Base-by-base conservation (phyloP, 2,113 vertebrate genomes). In the Ictalurus punctatus region DNA sequence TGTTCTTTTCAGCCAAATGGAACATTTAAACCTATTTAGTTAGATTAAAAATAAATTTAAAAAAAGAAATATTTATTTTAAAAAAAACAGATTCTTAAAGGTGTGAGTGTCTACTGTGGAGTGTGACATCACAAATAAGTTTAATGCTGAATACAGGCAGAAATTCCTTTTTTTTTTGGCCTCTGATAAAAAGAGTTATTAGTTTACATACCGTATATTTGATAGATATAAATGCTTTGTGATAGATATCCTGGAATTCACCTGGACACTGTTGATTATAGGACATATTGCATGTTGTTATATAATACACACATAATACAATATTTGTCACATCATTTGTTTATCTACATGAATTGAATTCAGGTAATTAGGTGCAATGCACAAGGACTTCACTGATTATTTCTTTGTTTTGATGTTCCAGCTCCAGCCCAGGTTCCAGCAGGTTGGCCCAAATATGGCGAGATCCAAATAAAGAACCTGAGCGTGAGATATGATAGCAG, bases 401-500 rank as follows among this genome's bases (percentile, higher is more conserved):
- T n/a, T 30, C 3, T 56, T 44, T 37, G 59, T 87, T 27, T 48
- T 59, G 8, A n/a, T 71, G 76, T 54, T 67, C 30, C 94, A 99
- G 98, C 95, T 54, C 94, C 96, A 0, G 96, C 97, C 1, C 97
- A 99, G 96, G 97, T 99, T 92, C 98, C 98, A 0, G 96, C 97
- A 63, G 97, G 97, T 93, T 99, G 98, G 98, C 98, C 98, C 4
- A 96, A 95, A 87, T 95, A 95, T 54, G 98, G 98, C 2, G 97
- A 99, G 94, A 99, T 99, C 92, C 97, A 98, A 93, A 99, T 99
- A 93, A 97, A 98, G 95, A 99, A 99, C 87, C 94, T 99, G 91
- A 97, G 97, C 0, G 98, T 99, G 40, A 97, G 98, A 34, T 99
- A 99, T 0, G 98, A 99, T 91, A 94, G 97, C 95, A 97, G 97